phyloP scores from a whole-genome alignment of 2,888 invertebrate species.

The Chrysotoxum bicinctum region DNA sequence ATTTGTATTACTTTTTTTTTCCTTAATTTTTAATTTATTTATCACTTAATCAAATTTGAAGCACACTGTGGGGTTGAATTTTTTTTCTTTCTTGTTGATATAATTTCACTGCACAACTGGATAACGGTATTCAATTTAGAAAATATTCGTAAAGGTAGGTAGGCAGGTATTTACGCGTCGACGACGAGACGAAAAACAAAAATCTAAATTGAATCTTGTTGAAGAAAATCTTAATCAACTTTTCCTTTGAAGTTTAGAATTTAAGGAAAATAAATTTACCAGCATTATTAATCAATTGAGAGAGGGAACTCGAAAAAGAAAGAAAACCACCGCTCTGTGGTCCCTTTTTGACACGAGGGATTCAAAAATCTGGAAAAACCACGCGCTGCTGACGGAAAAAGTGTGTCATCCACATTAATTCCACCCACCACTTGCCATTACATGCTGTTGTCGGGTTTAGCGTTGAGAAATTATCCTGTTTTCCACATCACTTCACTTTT shows the following conservation, averaged over 20 bases:
- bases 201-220: not conserved
- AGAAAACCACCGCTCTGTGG: not conserved
- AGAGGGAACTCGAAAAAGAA: not conserved
- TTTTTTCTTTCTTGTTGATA: not conserved
- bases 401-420: slow-evolving; percentile 50
- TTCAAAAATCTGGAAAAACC: slow-evolving; percentile 20
- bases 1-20: not conserved
- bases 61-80: not conserved
- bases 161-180: too few relatives aligned
- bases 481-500: slow-evolving; percentile 56
- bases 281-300: not conserved
- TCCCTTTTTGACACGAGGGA: slow-evolving; percentile 5
- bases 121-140: not conserved
- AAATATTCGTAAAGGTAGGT: not conserved
- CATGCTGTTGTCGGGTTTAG: slow-evolving; percentile 43
- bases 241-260: not conserved
- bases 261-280: not conserved
- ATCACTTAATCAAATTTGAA: not conserved
- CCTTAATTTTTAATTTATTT: not conserved
- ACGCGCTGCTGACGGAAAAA: slow-evolving; percentile 14
- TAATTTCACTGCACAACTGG: slow-evolving; percentile 4
- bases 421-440: slow-evolving; percentile 34
- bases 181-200: not conserved
- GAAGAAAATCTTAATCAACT: not conserved
- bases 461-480: slow-evolving; percentile 31